Evolutionary conservation across 92 coral and sea anemone species (phyloP), one percentile per base, ranked within the genome.

Genomic region (Phenganax marumi): DNA sequence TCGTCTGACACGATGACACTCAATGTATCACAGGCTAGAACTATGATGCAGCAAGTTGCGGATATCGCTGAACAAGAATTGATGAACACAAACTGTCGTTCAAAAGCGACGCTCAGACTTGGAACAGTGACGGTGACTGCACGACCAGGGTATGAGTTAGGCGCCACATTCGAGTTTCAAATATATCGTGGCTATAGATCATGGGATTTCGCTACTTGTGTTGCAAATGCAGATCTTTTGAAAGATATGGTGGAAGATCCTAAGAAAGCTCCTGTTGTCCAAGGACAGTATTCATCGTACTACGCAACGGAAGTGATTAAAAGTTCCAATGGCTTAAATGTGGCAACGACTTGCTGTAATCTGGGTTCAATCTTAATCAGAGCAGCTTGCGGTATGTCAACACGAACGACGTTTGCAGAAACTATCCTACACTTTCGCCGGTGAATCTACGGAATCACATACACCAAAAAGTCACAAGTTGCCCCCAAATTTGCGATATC

Each of bases 371-470:
- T 84, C 26, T 25, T 48, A 52, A 49, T 7, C 8, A 23, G 18
- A 22, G 77, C 75, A 21, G 18, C 13, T 7, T 84, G 87, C 53
- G 74, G 87, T 84, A 70, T 21, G 87, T 76, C 79, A 73, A 50
- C 25, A n/a, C 21, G 16, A 9, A 50, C 24, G 8, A 48, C 7
- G 10, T 46, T 11, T 19, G 21, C 46, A 21, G 13, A 9, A 54
- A 75, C 50, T 25, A 51, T 33, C 43, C 43, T 33, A 33, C 43
- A 33, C 43, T 33, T 33, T 33, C 43, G 43, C 5, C 43, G 43
- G 5, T 33, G 3, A 33, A 5, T 33, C 63, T 4, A 56, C 63
- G 60, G 12, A 25, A 60, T 49, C 65, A 5, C 24, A n/a, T 11
- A 51, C 63, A 50, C 21, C 33, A 57, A 53, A 48, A 19, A 43